A percentile compares a stretch with the other conserved stretches of the same genome.
Conservation (phyloP, 2,113 vertebrate genomes). For the Prunella himalayana region DNA sequence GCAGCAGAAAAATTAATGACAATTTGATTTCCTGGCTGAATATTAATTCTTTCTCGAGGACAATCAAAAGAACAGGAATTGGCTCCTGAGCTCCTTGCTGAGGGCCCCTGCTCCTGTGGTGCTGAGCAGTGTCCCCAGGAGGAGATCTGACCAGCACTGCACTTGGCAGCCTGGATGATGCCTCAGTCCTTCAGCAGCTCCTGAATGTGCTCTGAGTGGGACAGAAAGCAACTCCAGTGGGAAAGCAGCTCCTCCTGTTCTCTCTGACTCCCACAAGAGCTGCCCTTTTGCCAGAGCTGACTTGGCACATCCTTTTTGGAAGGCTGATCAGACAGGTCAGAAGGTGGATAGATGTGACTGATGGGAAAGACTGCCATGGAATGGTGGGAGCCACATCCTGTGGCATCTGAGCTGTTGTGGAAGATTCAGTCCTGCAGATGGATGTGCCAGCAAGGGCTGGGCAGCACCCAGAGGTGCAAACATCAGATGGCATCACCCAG, state of each 20-base stretch:
- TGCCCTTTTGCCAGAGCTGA: not conserved
- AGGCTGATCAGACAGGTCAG: not conserved
- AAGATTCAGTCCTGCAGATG: fast-evolving
- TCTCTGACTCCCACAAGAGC: not conserved
- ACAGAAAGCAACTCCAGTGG: not conserved
- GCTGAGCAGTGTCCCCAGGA: not conserved
- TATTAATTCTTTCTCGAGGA: not conserved
- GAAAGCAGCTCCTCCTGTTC: not conserved
- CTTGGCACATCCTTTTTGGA: not conserved
- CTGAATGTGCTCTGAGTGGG: not conserved
- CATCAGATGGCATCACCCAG: not conserved
- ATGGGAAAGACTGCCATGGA: not conserved
- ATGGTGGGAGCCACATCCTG: fast-evolving
- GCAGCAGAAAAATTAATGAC: not conserved
- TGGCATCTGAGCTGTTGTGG: fast-evolving
- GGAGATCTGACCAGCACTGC: fast-evolving
- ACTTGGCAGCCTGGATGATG: not conserved
- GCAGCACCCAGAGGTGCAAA: not conserved
- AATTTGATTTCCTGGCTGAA: not conserved
- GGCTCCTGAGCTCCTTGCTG: not conserved
- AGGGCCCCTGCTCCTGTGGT: not conserved
- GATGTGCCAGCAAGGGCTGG: not conserved
- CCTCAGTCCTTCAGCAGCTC: not conserved
- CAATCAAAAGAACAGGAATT: not conserved
- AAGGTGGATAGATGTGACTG: too few species aligned